phyloP scores from a whole-genome alignment of 2,113 vertebrate species.

The Anser cygnoides region DNA sequence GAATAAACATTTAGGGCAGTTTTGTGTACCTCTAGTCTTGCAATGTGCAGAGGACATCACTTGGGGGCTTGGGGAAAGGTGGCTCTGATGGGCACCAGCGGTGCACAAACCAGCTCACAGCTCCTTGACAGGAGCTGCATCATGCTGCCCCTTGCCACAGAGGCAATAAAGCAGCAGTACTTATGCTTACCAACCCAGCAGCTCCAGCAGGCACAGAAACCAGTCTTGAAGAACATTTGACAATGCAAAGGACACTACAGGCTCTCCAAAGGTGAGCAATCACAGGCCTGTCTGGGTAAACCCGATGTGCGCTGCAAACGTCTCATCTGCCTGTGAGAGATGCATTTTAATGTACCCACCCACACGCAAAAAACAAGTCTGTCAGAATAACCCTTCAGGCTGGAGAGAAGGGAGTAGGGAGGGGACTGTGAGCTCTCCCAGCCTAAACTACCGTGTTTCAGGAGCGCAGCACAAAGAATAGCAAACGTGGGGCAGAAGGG shows the following conservation, averaged over 20 bases:
- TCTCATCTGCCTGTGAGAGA: background rate
- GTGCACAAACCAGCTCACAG: background rate
- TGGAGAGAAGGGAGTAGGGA: background rate
- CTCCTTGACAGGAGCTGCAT: background rate
- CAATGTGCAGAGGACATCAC: no score
- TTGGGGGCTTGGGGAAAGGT: background rate
- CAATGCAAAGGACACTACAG: background rate
- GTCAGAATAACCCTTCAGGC: background rate
- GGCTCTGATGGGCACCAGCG: background rate
- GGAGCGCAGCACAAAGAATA: background rate
- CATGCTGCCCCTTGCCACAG: background rate
- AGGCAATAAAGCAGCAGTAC: background rate
- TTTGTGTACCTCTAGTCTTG: background rate
- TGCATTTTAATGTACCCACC: background rate
- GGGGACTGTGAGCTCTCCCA: background rate
- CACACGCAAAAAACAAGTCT: background rate
- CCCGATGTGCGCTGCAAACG: background rate
- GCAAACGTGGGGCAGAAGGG: background rate
- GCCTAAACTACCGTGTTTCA: background rate
- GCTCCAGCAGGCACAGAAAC: background rate
- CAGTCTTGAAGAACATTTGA: background rate
- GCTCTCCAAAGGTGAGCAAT: background rate
- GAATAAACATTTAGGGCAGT: background rate
- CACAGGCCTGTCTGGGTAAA: accelerated
- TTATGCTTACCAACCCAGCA: background rate